Base-by-base conservation (phyloP, 2,888 invertebrate species). In the Crepidodera aurea region DNA sequence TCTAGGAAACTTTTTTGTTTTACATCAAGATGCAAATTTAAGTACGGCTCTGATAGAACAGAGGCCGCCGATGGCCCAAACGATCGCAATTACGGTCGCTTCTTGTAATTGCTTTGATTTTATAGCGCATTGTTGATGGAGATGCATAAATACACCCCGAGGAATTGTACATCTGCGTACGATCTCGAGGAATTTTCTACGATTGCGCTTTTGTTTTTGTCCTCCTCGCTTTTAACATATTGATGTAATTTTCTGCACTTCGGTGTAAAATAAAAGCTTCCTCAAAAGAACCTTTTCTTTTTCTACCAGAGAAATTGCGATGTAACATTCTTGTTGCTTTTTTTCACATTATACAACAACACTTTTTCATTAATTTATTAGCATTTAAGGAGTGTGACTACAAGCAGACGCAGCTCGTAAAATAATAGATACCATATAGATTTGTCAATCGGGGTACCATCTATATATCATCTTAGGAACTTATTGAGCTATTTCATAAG, bases 81-180 rank as follows among this genome's bases (percentile, higher is more conserved):
- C 56, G 46, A 46, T 42, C 46, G 55, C 55, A 55, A 55, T 55
- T 60, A 60, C 48, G 40, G 39, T 39, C 51, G 55, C 32, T 40
- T 39, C 56, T 40, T 55, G 55, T 60, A 60, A 60, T 60, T 60
- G 55, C 55, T 50, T 60, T 50, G 54, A 55, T 55, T 60, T 55
- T 46, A 55, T 55, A 55, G 54, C 55, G 54, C 55, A 60, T 60
- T 60, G 60, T 60, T 60, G 55, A 55, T 55, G 50, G 48, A 60
- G 56, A 46, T 56, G 46, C 56, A 56, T 37, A 46, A 56, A 46
- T 46, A 56, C 46, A 56, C 44, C 56, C 56, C 13, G 15, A 56
- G 56, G 56, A 58, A 50, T 58, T 51, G 34, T 25, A 51, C 58
- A 50, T 51, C 50, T 50, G 37, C 37, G 29, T 48, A 37, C 27